Conservation (phyloP, 2,113 vertebrate genomes). For the Vicugna pacos region DNA sequence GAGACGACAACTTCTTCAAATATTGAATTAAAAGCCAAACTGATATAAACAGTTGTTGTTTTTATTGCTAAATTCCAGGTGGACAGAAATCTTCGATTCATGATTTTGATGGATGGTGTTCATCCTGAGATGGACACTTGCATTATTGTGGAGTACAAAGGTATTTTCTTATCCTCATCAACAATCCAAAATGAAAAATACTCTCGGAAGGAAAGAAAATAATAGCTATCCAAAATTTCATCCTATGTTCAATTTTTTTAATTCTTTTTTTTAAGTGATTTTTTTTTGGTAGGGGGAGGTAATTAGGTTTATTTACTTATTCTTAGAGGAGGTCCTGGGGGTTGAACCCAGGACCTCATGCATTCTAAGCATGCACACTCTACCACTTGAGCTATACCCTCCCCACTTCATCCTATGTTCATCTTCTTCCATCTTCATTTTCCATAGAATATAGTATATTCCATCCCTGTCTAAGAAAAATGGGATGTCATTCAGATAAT, state of each 20-base stretch:
- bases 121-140: constrained; percentile 93
- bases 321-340: no score
- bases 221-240: not conserved
- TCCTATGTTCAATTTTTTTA: not conserved
- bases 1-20: not conserved
- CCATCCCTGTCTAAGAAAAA: not conserved
- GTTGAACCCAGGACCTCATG: no score
- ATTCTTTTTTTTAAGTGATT: no score
- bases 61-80: constrained; percentile 80
- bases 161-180: constrained; percentile 68
- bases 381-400: no score
- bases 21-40: not conserved
- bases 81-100: constrained; percentile 88
- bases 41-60: not conserved
- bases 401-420: not conserved
- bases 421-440: not conserved
- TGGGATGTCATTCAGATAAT: not conserved
- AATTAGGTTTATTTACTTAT: no score
- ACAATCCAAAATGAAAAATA: not conserved
- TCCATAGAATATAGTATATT: not conserved
- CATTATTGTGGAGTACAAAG: constrained; percentile 92
- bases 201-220: not conserved
- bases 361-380: no score
- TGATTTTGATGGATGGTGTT: constrained; percentile 92
- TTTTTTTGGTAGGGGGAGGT: no score